Evolutionary conservation across 2,888 invertebrate species (phyloP).

Genomic region (Papilio protenor): DNA sequence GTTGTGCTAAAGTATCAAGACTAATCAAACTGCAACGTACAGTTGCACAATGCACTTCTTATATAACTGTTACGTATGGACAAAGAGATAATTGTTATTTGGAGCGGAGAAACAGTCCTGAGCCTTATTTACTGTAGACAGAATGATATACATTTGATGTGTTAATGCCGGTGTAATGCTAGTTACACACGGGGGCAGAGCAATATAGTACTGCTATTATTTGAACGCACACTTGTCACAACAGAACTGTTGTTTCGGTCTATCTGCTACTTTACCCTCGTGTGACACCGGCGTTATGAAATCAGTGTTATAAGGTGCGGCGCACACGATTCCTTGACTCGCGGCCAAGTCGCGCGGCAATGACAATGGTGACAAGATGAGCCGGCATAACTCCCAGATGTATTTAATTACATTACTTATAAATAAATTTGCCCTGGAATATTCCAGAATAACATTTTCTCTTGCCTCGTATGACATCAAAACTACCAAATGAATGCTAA

Average conservation of each 20-base stretch:
- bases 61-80: constrained; percentile 31
- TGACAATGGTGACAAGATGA: constrained; percentile 21
- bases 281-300: constrained; percentile 9
- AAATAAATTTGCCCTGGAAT: background rate
- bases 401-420: background rate
- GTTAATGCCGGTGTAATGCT: constrained; percentile 26
- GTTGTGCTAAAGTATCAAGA: constrained; percentile 19
- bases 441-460: background rate
- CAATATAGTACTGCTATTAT: background rate
- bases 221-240: background rate
- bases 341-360: constrained; percentile 35
- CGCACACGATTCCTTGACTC: constrained; percentile 35
- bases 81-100: constrained; percentile 34
- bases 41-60: constrained; percentile 22
- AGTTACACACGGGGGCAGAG: background rate
- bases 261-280: background rate
- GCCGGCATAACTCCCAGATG: background rate
- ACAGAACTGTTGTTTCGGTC: background rate
- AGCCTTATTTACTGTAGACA: constrained; percentile 28
- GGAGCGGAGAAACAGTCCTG: constrained; percentile 28
- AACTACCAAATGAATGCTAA: background rate
- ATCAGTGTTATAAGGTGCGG: constrained; percentile 22
- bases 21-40: constrained; percentile 21
- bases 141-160: constrained; percentile 30
- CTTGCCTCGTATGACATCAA: no score